Base-by-base conservation (phyloP, 2,888 invertebrate genomes). In the Hylaea fasciaria region DNA sequence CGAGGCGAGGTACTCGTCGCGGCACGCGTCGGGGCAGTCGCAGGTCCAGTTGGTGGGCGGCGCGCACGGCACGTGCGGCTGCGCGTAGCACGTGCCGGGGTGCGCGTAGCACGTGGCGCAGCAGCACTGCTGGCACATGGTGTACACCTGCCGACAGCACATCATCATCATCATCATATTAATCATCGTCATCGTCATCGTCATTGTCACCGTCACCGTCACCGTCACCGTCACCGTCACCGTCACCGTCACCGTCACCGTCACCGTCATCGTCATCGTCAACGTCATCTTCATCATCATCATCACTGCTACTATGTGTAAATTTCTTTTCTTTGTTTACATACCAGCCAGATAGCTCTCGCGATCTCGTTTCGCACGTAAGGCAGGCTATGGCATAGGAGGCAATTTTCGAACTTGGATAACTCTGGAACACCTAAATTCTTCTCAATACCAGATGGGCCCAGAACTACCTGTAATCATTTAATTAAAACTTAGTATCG, bases 401-500 rank as follows among this genome's bases (percentile, higher is more conserved):
- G 82, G 62, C 91, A 91, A 54, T 89, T 86, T 66, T 91, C 91
- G 56, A 91, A 91, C 69, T 90, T 90, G 0, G 85, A 77, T 35
- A 91, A 66, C 56, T 91, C 91, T 0, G 91, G 91, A 48, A 91
- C 73, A 0, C 91, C 91, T 53, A 87, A 69, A 58, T 83, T 87
- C 49, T 77, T 86, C 57, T 89, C 90, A 7, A 91, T 64, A 3
- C 91, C 91, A 0, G 87, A 84, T 2, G 91, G 84, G 1, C 91
- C 91, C n/a, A 91, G 65, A 0, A 83, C 32, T 12, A 91, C 86
- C 91, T 89, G 71, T 16, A 76, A 73, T 22, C 2, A 22, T 22
- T 3, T 3, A 22, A 22, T 3, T 3, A 22, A 22, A 22, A 22
- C 5, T 22, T 22, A 22, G 2, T 22, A 22, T 22, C 22, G 22